Evolutionary conservation across 2,113 vertebrate genomes (phyloP).

Genomic region (Eretmochelys imbricata): DNA sequence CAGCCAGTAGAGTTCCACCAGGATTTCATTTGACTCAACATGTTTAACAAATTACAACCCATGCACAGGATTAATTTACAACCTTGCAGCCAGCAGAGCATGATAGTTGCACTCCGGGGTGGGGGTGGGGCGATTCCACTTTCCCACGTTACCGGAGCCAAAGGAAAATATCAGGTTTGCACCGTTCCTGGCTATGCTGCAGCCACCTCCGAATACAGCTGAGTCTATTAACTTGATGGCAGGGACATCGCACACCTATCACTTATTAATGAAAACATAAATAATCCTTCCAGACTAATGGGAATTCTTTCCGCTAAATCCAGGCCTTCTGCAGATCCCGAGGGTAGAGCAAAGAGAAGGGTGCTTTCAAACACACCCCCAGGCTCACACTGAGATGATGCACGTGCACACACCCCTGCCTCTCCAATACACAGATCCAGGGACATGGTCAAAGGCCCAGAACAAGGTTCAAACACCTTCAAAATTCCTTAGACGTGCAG

Average conservation of each 20-base stretch:
- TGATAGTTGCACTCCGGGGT: background rate
- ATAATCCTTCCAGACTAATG: fast-evolving
- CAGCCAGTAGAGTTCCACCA: background rate
- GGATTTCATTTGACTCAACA: too few species aligned
- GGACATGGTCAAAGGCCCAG: background rate
- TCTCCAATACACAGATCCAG: background rate
- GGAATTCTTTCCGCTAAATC: background rate
- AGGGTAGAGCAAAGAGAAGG: background rate
- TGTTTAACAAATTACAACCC: background rate
- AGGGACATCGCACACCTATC: background rate
- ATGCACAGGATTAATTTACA: background rate
- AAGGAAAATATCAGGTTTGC: background rate
- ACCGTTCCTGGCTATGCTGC: background rate
- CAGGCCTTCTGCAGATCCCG: background rate
- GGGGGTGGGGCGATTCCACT: too few species aligned
- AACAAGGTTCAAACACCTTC: background rate
- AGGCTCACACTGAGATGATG: fast-evolving
- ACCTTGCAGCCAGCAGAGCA: background rate
- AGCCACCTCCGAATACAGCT: background rate
- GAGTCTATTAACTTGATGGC: background rate
- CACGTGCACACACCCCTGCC: fast-evolving
- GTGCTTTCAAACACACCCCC: background rate
- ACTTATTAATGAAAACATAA: background rate
- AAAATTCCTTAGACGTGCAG: background rate
- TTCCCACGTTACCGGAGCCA: background rate